Evolutionary conservation across 2,797 vertebrate genomes (phyloP).

Genomic region (Characodon lateralis): DNA sequence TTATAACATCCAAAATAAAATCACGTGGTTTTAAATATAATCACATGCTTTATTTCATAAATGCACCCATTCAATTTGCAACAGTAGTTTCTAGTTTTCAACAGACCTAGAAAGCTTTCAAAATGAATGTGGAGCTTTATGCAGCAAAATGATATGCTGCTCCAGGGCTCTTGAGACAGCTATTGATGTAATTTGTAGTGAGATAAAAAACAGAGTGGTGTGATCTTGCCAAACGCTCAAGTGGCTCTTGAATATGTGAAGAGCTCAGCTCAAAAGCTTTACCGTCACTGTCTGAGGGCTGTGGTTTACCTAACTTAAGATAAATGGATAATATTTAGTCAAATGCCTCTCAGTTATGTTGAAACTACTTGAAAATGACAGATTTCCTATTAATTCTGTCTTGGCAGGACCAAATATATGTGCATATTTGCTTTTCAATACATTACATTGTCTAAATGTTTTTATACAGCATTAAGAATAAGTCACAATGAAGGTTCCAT

Average conservation of each 20-base stretch:
- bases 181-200: slow-evolving; percentile 83
- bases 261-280: slow-evolving; percentile 63
- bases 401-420: not conserved
- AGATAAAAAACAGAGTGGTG: slow-evolving; percentile 76
- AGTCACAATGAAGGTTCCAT: not conserved
- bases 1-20: slow-evolving; percentile 23
- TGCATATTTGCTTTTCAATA: not conserved
- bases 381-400: slow-evolving; percentile 68
- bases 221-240: slow-evolving; percentile 78
- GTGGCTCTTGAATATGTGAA: slow-evolving; percentile 81
- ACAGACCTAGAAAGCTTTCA: slow-evolving; percentile 13
- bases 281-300: slow-evolving; percentile 78
- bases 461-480: not conserved
- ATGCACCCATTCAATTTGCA: slow-evolving; percentile 9
- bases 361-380: slow-evolving; percentile 55
- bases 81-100: not conserved
- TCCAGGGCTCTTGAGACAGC: slow-evolving; percentile 68
- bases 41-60: not conserved
- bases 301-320: slow-evolving; percentile 73
- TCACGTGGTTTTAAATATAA: slow-evolving; percentile 24
- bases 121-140: slow-evolving; percentile 38
- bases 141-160: slow-evolving; percentile 38
- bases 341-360: slow-evolving; percentile 69
- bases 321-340: slow-evolving; percentile 82
- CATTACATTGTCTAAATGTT: not conserved